Evolutionary conservation across 1,140 invertebrate genomes (phyloP).

Genomic region (Drosophila persimilis): DNA sequence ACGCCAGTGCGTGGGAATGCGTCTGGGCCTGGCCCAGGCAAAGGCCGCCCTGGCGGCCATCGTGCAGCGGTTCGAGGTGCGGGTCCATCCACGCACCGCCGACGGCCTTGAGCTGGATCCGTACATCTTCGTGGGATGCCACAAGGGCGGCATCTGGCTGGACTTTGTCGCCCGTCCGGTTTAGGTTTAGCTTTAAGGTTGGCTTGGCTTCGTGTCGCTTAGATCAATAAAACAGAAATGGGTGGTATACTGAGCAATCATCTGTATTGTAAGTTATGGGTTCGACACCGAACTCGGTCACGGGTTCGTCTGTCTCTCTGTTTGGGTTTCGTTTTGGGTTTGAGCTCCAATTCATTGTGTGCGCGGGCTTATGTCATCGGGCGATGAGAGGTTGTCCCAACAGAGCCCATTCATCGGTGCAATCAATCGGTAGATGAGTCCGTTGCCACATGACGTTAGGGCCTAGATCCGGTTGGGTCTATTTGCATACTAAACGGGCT

Average conservation of each 20-base stretch:
- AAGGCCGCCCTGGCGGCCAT: constrained; percentile 75
- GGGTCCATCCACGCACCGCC: constrained; percentile 50
- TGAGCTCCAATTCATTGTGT: constrained; percentile 1
- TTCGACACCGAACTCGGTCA: too few relatives aligned
- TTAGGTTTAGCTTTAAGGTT: too few relatives aligned
- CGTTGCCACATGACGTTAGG: neutral
- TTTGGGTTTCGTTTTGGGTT: neutral
- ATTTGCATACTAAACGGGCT: constrained; percentile 10
- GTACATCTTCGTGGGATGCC: constrained; percentile 61
- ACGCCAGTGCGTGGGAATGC: constrained; percentile 86
- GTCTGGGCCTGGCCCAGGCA: constrained; percentile 59
- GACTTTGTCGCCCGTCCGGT: constrained; percentile 40
- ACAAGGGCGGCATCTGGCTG: constrained; percentile 76
- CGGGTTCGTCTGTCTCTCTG: neutral
- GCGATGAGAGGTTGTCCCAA: constrained; percentile 2
- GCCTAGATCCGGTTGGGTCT: constrained; percentile 27
- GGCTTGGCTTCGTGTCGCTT: neutral
- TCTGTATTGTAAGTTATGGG: too few relatives aligned
- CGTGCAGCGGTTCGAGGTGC: constrained; percentile 58
- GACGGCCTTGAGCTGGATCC: constrained; percentile 65
- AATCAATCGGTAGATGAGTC: too few relatives aligned
- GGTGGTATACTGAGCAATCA: neutral
- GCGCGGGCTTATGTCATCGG: constrained; percentile 25
- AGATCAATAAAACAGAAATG: constrained; percentile 17
- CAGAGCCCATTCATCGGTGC: neutral